These are phyloP conservation scores for Drosophila lowei DNA, from an alignment of 1,140 invertebrate genomes.

Conservation along the genomic window DNA sequence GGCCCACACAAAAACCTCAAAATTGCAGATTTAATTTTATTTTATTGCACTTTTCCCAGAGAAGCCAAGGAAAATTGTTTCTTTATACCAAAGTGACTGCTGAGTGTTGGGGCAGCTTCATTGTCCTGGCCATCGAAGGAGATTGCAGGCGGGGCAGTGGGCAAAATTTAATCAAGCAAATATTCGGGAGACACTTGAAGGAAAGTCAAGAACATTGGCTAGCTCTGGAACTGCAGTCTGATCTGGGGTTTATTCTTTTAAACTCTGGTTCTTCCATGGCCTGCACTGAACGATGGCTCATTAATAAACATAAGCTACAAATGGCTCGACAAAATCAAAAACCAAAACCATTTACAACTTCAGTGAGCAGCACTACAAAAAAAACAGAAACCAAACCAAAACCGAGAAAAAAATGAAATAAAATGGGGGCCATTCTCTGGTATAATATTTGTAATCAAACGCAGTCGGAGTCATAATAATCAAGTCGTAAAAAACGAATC, in stretches of 20 bases:
- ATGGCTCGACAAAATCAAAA: slow-evolving; percentile 51
- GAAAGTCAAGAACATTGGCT: not conserved
- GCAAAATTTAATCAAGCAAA: slow-evolving; percentile 45
- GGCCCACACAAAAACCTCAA: slow-evolving; percentile 68
- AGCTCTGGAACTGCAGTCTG: not conserved
- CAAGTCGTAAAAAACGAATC: slow-evolving; percentile 82
- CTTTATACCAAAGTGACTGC: slow-evolving; percentile 38
- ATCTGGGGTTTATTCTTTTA: not conserved
- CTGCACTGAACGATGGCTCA: slow-evolving; percentile 62
- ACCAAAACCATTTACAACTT: slow-evolving; percentile 67
- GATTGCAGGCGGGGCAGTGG: slow-evolving; percentile 24
- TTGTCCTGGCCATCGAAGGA: slow-evolving; percentile 25
- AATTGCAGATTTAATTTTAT: slow-evolving; percentile 82
- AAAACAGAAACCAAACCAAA: not conserved
- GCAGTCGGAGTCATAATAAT: slow-evolving; percentile 78
- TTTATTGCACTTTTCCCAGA: slow-evolving; percentile 63
- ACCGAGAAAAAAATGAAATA: slow-evolving; percentile 9
- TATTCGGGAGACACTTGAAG: slow-evolving; percentile 24
- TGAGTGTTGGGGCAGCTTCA: slow-evolving; percentile 12
- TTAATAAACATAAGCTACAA: slow-evolving; percentile 76
- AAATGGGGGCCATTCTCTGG: slow-evolving; percentile 30
- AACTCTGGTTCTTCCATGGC: slow-evolving; percentile 2
- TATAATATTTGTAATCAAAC: slow-evolving; percentile 80
- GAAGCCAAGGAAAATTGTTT: slow-evolving; percentile 69
- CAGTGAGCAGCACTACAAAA: slow-evolving; percentile 48